Base-by-base conservation (phyloP, 2,113 vertebrate species). In the Hippocampus barbouri region DNA sequence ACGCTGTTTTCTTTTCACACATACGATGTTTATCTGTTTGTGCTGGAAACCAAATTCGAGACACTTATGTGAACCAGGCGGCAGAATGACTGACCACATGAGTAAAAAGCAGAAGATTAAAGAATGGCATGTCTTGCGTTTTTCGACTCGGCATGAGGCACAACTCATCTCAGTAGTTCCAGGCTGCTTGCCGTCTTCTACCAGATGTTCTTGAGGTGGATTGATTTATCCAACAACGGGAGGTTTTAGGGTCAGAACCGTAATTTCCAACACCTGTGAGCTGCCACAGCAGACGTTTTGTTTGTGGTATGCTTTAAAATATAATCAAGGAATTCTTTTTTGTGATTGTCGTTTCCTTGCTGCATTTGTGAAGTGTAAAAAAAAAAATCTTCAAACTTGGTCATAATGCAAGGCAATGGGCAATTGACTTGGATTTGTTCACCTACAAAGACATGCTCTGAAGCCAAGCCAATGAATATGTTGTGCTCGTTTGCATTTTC, bases 251-350 rank as follows among this genome's bases (percentile, higher is more conserved):
- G 70, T 20, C 15, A 30, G 15, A 64, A 68, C 73, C 74, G 63
- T 88, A 85, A 89, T 89, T 87, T 83, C 61, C 78, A 81, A 81
- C 86, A 91, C 89, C 89, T 90, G 89, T 82, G 85, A 66, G 79
- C 74, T 1, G 69, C 71, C 72, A 79, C 57, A 77, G 79, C 66
- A 75, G 83, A 79, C 65, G 72, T 74, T 83, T 88, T 76, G 34
- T 90, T 89, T 85, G 78, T 83, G 73, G 79, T 76, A 85, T 82
- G n/a, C 27, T 67, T 60, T 47, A 3, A 38, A 64, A n/a, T 41
- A 14, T 10, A 62, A 40, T 40, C 11, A 40, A 10, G 18, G 16
- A 62, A 62, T 62, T 1, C 5, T 51, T 16, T 34, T 34, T 60
- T 30, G 57, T 60, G 5, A 18, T 61, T 61, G 15, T 59, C 23